A percentile compares a stretch with the other conserved stretches of the same genome.
phyloP scores from a whole-genome alignment of 2,888 invertebrate species.

The Listrodromus nycthemerus region DNA sequence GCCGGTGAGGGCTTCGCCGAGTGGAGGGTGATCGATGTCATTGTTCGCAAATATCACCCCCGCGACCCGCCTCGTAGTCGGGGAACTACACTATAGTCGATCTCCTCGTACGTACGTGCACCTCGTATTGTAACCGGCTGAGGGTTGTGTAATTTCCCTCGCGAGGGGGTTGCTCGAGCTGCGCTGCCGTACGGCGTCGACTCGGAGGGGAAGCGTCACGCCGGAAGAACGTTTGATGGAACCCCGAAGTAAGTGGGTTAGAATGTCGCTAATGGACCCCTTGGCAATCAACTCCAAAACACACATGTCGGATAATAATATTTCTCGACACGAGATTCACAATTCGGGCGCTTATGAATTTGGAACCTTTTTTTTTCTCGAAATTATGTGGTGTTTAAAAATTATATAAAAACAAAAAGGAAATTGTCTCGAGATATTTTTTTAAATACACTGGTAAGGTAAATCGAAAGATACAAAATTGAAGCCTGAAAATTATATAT shows the following conservation, averaged over 20 bases:
- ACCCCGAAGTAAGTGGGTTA: constrained; percentile 69
- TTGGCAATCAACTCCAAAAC: constrained; percentile 17
- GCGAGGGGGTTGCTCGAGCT: background rate
- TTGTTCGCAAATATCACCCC: constrained; percentile 77
- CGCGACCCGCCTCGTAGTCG: background rate
- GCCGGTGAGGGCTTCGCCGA: constrained; percentile 13
- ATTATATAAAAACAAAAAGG: too few species aligned
- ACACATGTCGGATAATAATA: background rate
- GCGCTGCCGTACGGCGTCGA: background rate
- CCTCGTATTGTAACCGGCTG: background rate
- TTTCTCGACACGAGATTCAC: too few species aligned
- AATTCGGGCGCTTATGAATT: too few species aligned
- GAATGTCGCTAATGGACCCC: constrained; percentile 68
- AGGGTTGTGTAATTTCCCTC: constrained; percentile 24
- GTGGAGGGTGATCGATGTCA: constrained; percentile 76
- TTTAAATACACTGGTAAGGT: too few species aligned
- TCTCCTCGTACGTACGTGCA: background rate
- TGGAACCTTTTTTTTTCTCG: too few species aligned
- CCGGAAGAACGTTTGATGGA: constrained; percentile 52
- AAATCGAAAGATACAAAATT: too few species aligned
- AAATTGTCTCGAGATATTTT: too few species aligned
- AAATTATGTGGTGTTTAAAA: too few species aligned
- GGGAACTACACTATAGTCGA: constrained; percentile 1
- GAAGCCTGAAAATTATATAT: too few species aligned
- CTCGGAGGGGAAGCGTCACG: constrained; percentile 41